phyloP scores from a whole-genome alignment of 2,797 vertebrate genomes.

The Peromyscus attwateri region DNA sequence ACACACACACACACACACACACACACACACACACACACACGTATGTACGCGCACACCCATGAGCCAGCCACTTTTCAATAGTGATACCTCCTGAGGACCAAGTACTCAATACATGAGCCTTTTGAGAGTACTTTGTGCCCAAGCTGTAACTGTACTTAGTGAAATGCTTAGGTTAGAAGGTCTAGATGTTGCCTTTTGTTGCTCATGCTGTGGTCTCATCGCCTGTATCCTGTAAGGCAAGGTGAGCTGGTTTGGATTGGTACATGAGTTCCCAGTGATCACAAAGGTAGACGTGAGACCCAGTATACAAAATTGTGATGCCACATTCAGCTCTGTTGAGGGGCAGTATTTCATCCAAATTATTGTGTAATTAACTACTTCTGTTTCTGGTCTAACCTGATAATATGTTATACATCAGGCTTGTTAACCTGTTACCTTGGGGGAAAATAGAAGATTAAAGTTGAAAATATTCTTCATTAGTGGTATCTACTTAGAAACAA shows the following conservation, averaged over 20 bases:
- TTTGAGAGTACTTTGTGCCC: background rate
- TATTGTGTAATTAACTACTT: background rate
- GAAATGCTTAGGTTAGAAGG: background rate
- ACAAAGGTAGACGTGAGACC: background rate
- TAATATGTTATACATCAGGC: background rate
- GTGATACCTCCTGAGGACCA: background rate
- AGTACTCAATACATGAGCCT: background rate
- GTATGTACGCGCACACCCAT: accelerated
- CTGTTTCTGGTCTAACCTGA: background rate
- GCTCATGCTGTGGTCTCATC: background rate
- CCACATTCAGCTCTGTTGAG: background rate
- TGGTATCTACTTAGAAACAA: background rate
- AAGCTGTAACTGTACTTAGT: background rate
- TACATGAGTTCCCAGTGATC: background rate
- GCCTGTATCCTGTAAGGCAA: background rate
- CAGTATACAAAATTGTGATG: background rate
- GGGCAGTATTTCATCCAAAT: background rate
- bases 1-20: too few species aligned
- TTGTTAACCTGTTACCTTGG: background rate
- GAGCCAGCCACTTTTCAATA: background rate
- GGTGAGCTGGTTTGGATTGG: background rate
- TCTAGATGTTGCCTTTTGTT: conserved; percentile 25
- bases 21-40: too few species aligned
- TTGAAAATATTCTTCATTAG: background rate
- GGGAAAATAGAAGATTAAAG: background rate